Evolutionary conservation across 2,888 invertebrate genomes (phyloP).

Genomic region (Folsomia manolachei): DNA sequence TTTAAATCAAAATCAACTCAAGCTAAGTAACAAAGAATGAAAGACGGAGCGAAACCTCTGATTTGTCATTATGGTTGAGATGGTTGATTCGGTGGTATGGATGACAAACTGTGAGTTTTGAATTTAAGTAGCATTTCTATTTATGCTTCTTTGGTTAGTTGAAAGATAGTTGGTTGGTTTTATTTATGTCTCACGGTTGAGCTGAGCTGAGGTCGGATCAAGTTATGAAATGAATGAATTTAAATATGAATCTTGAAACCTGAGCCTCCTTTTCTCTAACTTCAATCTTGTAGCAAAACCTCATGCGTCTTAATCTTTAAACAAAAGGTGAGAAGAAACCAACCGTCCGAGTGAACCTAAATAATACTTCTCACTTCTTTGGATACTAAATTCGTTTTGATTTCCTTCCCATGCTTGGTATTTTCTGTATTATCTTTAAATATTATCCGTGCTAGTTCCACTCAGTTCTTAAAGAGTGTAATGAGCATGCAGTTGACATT

Average conservation of each 20-base stretch:
- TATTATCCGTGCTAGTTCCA: no score
- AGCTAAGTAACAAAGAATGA: not conserved
- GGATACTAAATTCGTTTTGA: not conserved
- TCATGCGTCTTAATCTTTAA: constrained; percentile 39
- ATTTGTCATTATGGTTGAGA: not conserved
- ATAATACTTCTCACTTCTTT: not conserved
- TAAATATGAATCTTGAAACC: constrained; percentile 19
- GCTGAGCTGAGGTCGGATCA: not conserved
- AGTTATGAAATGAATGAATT: constrained; percentile 18
- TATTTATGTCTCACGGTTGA: not conserved
- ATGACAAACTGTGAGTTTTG: no score
- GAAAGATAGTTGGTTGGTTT: not conserved
- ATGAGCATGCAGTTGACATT: no score
- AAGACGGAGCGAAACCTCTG: constrained; percentile 7
- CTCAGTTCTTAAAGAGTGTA: no score
- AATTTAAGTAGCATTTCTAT: no score
- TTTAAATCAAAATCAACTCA: no score
- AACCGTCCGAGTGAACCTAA: constrained; percentile 26
- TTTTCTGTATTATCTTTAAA: no score
- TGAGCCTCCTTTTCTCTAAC: not conserved
- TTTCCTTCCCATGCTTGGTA: not conserved
- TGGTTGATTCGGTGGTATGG: not conserved
- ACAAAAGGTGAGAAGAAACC: constrained; percentile 48
- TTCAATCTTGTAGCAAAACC: not conserved
- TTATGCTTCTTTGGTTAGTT: not conserved